Conservation (phyloP, 2,797 vertebrate genomes). For the Nasua narica region DNA sequence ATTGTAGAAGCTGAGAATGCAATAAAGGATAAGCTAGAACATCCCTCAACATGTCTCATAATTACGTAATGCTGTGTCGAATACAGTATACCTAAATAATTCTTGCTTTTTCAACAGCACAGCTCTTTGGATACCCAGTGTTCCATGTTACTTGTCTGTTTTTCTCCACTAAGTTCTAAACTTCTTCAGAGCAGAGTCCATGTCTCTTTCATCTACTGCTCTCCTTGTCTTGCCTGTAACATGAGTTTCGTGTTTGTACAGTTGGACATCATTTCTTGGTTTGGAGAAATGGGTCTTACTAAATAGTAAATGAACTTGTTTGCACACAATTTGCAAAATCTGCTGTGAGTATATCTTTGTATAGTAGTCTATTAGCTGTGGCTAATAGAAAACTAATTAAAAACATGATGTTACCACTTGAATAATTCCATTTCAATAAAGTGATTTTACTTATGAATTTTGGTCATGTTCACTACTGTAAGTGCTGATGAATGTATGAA, state of each 20-base stretch:
- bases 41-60: neutral
- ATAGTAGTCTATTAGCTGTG: neutral
- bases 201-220: neutral
- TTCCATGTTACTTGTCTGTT: neutral
- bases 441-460: neutral
- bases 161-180: neutral
- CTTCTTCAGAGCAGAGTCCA: neutral
- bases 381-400: neutral
- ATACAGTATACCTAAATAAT: neutral
- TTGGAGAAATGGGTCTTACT: neutral
- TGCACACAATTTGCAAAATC: neutral
- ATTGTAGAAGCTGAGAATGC: neutral
- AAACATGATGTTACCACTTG: neutral
- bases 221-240: neutral
- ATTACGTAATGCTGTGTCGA: neutral
- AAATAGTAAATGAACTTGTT: neutral
- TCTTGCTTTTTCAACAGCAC: neutral
- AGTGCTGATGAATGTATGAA: neutral
- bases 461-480: neutral
- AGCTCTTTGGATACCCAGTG: neutral
- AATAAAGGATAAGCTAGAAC: neutral
- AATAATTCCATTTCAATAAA: neutral
- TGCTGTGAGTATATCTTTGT: neutral
- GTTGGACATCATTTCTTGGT: neutral
- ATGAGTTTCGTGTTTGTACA: neutral